These are phyloP conservation scores for Apodemia duryi DNA, from an alignment of 2,888 invertebrate species.

Conservation along the genomic window DNA sequence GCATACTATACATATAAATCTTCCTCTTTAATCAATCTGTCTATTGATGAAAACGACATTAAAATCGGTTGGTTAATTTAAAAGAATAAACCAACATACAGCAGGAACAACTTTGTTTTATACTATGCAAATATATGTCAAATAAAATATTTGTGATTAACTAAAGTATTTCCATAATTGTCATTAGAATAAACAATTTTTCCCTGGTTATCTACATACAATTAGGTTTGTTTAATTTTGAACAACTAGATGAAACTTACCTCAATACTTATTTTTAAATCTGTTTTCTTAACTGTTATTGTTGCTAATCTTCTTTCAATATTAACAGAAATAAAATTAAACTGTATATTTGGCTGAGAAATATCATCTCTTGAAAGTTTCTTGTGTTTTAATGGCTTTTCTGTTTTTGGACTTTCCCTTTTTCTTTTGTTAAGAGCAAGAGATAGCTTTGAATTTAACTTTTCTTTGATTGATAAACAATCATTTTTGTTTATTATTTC, in stretches of 20 bases:
- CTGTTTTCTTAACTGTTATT: constrained; percentile 53
- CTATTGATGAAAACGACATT: no score
- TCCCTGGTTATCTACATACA: no score
- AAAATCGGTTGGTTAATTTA: no score
- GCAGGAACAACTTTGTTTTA: no score
- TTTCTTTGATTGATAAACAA: constrained; percentile 67
- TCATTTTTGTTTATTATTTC: constrained; percentile 66
- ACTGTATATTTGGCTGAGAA: constrained; percentile 25
- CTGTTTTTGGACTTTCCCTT: constrained; percentile 51
- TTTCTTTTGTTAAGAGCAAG: constrained; percentile 69
- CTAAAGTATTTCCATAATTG: no score
- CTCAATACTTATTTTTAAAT: constrained; percentile 49
- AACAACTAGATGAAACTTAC: constrained; percentile 37
- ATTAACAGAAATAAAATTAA: constrained; percentile 51
- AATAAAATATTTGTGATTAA: no score
- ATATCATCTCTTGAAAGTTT: constrained; percentile 42
- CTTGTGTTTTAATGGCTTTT: constrained; percentile 59
- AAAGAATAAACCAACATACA: no score
- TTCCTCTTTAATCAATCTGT: no score
- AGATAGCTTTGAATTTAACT: constrained; percentile 65
- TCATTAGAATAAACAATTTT: no score
- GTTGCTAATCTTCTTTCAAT: constrained; percentile 59
- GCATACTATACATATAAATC: no score
- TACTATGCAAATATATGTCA: no score
- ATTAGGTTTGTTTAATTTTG: no score